Conservation (phyloP, 2,888 invertebrate species). For the Pristionchus maxplancki region DNA sequence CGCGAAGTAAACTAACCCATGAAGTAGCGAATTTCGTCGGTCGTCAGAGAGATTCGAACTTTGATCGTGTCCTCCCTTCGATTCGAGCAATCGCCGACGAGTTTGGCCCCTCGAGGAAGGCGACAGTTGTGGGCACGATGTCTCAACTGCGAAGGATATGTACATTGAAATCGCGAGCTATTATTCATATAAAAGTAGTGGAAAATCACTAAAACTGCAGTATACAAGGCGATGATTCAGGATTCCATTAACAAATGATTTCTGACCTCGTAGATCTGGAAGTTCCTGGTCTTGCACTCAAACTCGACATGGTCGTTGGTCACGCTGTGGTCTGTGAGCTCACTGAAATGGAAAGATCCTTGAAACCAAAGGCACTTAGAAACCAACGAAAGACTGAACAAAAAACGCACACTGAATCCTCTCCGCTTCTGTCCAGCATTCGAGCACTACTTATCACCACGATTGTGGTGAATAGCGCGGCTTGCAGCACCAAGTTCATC, state of each 20-base stretch:
- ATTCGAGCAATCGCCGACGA: conserved; percentile 4
- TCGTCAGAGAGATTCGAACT: background rate
- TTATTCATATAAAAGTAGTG: no score
- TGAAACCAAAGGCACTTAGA: no score
- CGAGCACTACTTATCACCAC: background rate
- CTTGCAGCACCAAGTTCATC: background rate
- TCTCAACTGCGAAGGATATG: background rate
- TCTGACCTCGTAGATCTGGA: conserved; percentile 35
- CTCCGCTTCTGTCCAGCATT: conserved; percentile 7
- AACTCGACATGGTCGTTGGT: conserved; percentile 23
- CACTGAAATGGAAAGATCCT: background rate
- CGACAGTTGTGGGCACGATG: background rate
- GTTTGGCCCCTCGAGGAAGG: background rate
- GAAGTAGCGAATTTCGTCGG: conserved; percentile 32
- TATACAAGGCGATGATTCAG: no score
- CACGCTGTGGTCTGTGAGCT: conserved; percentile 14
- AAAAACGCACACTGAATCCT: conserved; percentile 9
- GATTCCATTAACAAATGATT: no score
- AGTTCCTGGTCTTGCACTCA: conserved; percentile 11
- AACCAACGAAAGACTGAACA: background rate
- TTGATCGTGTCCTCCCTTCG: conserved; percentile 10
- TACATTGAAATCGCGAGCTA: no score
- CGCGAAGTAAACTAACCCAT: background rate
- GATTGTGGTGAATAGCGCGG: background rate
- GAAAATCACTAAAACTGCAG: no score